Evolutionary conservation across 1,140 invertebrate genomes (phyloP).

Genomic region (Drosophila simulans): DNA sequence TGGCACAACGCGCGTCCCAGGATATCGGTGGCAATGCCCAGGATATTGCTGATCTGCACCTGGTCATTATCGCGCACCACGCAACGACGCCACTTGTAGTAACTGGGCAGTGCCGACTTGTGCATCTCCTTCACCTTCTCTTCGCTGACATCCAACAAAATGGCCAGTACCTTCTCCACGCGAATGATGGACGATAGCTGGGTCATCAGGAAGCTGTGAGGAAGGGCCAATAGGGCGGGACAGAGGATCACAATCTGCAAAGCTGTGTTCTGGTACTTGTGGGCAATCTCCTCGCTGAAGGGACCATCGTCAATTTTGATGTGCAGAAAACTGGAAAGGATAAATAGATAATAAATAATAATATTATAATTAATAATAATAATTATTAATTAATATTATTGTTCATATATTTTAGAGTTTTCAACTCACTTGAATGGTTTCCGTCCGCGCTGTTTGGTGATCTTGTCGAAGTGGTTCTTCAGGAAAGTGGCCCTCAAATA

Average conservation of each 20-base stretch:
- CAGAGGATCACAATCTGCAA: conserved; percentile 92
- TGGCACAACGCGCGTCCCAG: conserved; percentile 88
- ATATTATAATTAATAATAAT: no score
- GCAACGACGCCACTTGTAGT: conserved; percentile 91
- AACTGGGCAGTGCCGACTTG: conserved; percentile 88
- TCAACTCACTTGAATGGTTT: conserved; percentile 89
- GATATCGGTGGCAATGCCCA: conserved; percentile 91
- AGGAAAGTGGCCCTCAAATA: conserved; percentile 92
- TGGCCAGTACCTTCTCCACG: conserved; percentile 90
- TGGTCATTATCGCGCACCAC: conserved; percentile 91
- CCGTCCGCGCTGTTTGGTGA: conserved; percentile 90
- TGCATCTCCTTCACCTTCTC: conserved; percentile 87
- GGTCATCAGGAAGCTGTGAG: conserved; percentile 86
- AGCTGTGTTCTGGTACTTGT: conserved; percentile 87
- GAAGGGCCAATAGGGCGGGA: conserved; percentile 88
- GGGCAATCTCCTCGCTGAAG: conserved; percentile 85
- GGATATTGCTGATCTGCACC: conserved; percentile 91
- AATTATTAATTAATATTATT: background rate
- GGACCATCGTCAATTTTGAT: conserved; percentile 90
- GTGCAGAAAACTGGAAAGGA: conserved; percentile 88
- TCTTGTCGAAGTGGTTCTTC: conserved; percentile 91
- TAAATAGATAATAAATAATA: no score
- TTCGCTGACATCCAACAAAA: conserved; percentile 91
- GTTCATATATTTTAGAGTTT: background rate
- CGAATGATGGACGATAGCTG: conserved; percentile 88